Evolutionary conservation across 2,797 vertebrate species (phyloP), one percentile per base, ranked within the genome.

Genomic region (Pteropus rufus): DNA sequence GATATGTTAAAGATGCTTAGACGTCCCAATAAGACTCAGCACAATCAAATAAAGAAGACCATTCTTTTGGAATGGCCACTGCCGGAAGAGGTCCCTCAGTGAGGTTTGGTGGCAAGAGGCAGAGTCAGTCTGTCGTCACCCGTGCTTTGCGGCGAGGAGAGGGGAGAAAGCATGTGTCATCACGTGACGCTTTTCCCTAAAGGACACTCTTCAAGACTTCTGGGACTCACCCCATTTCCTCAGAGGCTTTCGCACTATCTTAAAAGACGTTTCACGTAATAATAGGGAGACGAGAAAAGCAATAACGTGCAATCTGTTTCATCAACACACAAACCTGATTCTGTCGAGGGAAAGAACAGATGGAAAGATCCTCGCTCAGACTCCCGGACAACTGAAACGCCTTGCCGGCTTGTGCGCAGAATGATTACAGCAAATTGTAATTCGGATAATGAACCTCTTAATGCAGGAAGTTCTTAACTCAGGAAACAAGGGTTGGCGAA

Each of bases 401-500:
- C 67, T 75, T 88, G 44, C 58, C 81, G 46, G 62, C 87, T 93
- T 84, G 18, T 46, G 14, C 49, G 8, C 46, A 60, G 90, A 65
- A 70, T 46, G 46, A 44, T 81, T 60, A 54, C 1, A 72, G 76
- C 69, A 79, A 77, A 75, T 34, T 82, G 23, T 72, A 67, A 82
- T 82, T 91, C 19, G 73, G 87, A 89, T 69, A 76, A 90, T 80
- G 75, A 79, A 83, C 58, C 79, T 95, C 69, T 54, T 72, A 39
- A 73, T 46, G 85, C 75, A 86, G 58, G n/a, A 84, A 90, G 36
- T 84, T 91, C 82, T 80, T 87, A 69, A 73, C 83, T 90, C 65
- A 94, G 94, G 72, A 95, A 83, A 75, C 7, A 56, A 39, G 44
- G 89, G n/a, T 80, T 75, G 29, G 86, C 75, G 72, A 70, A 90